Evolutionary conservation across 2,113 vertebrate genomes (phyloP).

Genomic region (Barbus barbus): DNA sequence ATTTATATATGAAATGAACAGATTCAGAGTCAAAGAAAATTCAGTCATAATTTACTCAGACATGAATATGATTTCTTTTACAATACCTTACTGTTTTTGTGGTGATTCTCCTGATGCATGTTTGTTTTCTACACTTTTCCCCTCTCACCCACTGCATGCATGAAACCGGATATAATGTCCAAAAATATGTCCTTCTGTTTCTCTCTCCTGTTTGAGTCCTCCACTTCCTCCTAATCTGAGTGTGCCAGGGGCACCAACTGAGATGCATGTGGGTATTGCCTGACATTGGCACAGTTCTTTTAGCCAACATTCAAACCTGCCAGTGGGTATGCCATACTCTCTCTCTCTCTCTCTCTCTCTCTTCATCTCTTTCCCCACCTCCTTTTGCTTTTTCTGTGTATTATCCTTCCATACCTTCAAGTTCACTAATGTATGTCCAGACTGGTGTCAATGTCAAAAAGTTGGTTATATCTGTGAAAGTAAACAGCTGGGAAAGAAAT

Average conservation of each 20-base stretch:
- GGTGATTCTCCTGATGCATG: neutral
- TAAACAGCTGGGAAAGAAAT: no score
- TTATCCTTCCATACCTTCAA: no score
- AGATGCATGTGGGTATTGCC: conserved; percentile 42
- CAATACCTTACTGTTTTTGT: neutral
- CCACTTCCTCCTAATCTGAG: conserved; percentile 48
- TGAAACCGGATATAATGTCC: conserved; percentile 24
- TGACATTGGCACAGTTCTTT: conserved; percentile 32
- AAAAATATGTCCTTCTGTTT: conserved; percentile 43
- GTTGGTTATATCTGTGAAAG: no score
- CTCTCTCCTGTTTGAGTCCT: conserved; percentile 51
- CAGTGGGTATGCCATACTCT: neutral
- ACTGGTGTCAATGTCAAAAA: no score
- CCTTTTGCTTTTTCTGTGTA: no score
- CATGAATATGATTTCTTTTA: conserved; percentile 37
- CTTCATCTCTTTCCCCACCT: no score
- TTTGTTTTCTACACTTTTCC: conserved; percentile 7
- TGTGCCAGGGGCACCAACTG: conserved; percentile 42
- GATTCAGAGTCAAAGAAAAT: no score
- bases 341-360: neutral
- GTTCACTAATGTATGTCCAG: no score
- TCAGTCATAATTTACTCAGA: no score
- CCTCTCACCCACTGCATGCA: neutral
- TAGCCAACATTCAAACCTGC: conserved; percentile 33
- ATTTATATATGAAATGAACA: no score